Evolutionary conservation across 2,113 vertebrate species (phyloP).

Genomic region (Tragelaphus strepsiceros): DNA sequence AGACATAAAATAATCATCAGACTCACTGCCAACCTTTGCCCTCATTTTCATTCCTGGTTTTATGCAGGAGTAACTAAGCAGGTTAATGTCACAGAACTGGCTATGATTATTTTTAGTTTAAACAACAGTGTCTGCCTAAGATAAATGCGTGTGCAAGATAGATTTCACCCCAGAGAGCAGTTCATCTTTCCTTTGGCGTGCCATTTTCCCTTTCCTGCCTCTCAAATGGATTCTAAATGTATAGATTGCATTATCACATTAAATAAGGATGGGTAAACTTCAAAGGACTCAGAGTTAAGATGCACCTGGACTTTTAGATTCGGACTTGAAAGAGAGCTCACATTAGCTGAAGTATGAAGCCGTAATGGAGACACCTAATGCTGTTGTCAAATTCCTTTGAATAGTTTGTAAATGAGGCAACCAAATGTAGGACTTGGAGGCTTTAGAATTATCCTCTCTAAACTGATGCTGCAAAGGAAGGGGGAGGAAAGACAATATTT

Average conservation of each 20-base stretch:
- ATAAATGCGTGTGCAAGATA: conserved; percentile 26
- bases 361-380: background rate
- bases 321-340: conserved; percentile 36
- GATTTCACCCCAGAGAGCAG: conserved; percentile 34
- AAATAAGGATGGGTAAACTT: conserved; percentile 36
- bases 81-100: conserved; percentile 50
- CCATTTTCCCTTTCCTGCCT: conserved; percentile 18
- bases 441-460: background rate
- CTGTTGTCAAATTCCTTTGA: background rate
- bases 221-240: conserved; percentile 43
- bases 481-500: background rate
- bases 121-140: conserved; percentile 51
- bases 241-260: conserved; percentile 48
- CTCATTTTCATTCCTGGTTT: conserved; percentile 46
- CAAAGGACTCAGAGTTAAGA: conserved; percentile 32
- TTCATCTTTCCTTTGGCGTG: background rate
- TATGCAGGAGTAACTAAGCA: conserved; percentile 53
- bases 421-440: background rate
- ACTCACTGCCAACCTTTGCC: conserved; percentile 22
- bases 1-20: conserved; percentile 48
- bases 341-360: conserved; percentile 29
- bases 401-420: conserved; percentile 34
- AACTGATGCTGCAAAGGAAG: background rate
- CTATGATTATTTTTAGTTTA: conserved; percentile 55
- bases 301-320: conserved; percentile 38